phyloP scores from a whole-genome alignment of 1,140 invertebrate species.

The Zaprionus lachaisei region DNA sequence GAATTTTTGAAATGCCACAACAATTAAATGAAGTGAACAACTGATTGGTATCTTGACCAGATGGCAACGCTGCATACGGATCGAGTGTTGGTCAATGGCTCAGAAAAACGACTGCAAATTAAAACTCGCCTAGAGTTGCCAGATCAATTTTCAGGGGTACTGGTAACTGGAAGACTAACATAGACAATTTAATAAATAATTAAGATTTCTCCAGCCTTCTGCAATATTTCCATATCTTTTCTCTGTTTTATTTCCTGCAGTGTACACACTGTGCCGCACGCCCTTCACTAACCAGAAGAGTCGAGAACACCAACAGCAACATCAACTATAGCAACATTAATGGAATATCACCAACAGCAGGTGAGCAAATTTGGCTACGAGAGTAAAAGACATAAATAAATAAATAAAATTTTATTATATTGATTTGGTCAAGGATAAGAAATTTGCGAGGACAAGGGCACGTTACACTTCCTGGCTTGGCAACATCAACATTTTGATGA shows the following conservation, averaged over 20 bases:
- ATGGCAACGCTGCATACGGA: neutral
- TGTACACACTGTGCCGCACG: slow-evolving; percentile 1
- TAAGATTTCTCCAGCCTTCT: too few species aligned
- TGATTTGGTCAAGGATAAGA: slow-evolving; percentile 45
- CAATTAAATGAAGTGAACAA: neutral
- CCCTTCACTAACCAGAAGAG: slow-evolving; percentile 14
- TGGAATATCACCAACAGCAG: slow-evolving; percentile 34
- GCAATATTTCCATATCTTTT: too few species aligned
- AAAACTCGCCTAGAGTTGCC: too few species aligned
- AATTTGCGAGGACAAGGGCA: slow-evolving; percentile 4
- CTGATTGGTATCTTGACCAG: neutral
- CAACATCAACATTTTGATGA: slow-evolving; percentile 52
- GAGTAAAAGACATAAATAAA: slow-evolving; percentile 4
- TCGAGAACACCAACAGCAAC: slow-evolving; percentile 3
- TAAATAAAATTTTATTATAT: slow-evolving; percentile 61
- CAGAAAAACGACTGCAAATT: too few species aligned
- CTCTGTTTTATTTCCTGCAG: too few species aligned
- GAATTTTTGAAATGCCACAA: neutral
- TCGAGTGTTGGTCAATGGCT: too few species aligned
- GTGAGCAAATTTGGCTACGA: slow-evolving; percentile 26
- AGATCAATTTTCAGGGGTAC: too few species aligned
- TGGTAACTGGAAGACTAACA: too few species aligned
- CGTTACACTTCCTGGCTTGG: slow-evolving; percentile 14
- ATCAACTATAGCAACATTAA: slow-evolving; percentile 14
- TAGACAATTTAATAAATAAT: too few species aligned